These are phyloP conservation scores for Muschampia staudingeri DNA, from an alignment of 2,888 invertebrate genomes.

Conservation along the genomic window DNA sequence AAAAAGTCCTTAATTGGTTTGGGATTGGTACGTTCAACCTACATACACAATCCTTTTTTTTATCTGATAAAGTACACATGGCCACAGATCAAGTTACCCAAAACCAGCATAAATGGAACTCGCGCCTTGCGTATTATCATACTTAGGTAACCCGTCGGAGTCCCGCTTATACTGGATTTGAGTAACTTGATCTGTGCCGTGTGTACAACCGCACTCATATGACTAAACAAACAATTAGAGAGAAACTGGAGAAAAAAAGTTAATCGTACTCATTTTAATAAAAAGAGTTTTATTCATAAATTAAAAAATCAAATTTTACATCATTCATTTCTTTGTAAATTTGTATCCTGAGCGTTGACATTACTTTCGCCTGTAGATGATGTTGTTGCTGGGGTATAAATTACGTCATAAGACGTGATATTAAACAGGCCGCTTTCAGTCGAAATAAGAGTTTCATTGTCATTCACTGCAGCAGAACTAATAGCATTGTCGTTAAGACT, in stretches of 20 bases:
- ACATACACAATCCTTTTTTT: slow-evolving; percentile 27
- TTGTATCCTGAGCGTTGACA: slow-evolving; percentile 28
- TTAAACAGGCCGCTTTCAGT: slow-evolving; percentile 25
- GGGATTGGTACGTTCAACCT: slow-evolving; percentile 18
- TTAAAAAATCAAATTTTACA: slow-evolving; percentile 28
- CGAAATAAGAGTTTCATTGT: slow-evolving; percentile 29
- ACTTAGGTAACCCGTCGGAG: slow-evolving; percentile 27
- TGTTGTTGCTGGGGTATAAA: slow-evolving; percentile 27
- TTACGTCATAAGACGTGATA: slow-evolving; percentile 29
- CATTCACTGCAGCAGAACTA: slow-evolving; percentile 30
- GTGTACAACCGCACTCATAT: slow-evolving; percentile 27
- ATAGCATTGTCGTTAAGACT: slow-evolving; percentile 30
- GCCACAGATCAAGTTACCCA: slow-evolving; percentile 27
- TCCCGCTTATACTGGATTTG: slow-evolving; percentile 27
- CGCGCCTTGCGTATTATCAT: slow-evolving; percentile 27
- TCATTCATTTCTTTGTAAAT: slow-evolving; percentile 29
- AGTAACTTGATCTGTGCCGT: slow-evolving; percentile 27
- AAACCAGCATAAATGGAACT: slow-evolving; percentile 27
- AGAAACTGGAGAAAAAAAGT: slow-evolving; percentile 27
- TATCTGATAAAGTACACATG: slow-evolving; percentile 27
- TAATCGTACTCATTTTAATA: slow-evolving; percentile 28
- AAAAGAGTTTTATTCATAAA: slow-evolving; percentile 29
- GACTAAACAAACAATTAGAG: slow-evolving; percentile 20
- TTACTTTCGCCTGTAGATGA: slow-evolving; percentile 25
- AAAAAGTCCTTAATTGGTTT: slow-evolving; percentile 29